Evolutionary conservation across 2,888 invertebrate species (phyloP), one percentile per base, ranked within the genome.

Genomic region (Nomada ferruginata): DNA sequence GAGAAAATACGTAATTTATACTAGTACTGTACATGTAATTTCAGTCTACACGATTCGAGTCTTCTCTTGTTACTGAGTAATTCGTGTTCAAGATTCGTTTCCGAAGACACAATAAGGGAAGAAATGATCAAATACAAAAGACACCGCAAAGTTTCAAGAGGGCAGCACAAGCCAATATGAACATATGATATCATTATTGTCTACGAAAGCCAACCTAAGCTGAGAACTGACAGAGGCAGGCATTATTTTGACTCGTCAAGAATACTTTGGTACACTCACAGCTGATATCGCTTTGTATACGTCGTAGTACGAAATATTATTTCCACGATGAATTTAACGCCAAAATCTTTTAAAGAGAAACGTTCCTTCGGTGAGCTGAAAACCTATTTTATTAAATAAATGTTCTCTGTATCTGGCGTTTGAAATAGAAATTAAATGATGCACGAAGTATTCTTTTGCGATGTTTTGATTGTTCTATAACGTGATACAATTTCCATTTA

Each of bases 311-410:
- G 29, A 72, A 64, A 76, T 76, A 86, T 76, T 66, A 65, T 10
- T 29, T 63, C 15, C 64, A 79, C 71, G 74, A 92, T 92, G 92
- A 91, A 87, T 86, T 84, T 86, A 60, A 87, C 83, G 36, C 89
- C 88, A 26, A 92, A 91, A 77, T 83, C 91, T n/a, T 93, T 92
- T 85, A 92, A 93, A 82, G 92, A 93, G 78, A 92, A 86, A 85
- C 92, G 92, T 76, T 88, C 92, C n/a, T 91, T 92, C 84, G 92
- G 93, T 93, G 76, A 89, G 91, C 82, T 72, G 26, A 66, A 60
- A n/a, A 55, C 29, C 11, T 47, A 7, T 42, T 65, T 0, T 50
- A 29, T 66, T 47, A 52, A 74, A 26, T 60, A 55, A 29, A 50
- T 55, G 26, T 63, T 52, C 36, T 68, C 42, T 26, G 47, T 64